A percentile compares a stretch with the other conserved stretches of the same genome.
phyloP scores from a whole-genome alignment of 2,888 invertebrate species.

The Aphodius sticticus region DNA sequence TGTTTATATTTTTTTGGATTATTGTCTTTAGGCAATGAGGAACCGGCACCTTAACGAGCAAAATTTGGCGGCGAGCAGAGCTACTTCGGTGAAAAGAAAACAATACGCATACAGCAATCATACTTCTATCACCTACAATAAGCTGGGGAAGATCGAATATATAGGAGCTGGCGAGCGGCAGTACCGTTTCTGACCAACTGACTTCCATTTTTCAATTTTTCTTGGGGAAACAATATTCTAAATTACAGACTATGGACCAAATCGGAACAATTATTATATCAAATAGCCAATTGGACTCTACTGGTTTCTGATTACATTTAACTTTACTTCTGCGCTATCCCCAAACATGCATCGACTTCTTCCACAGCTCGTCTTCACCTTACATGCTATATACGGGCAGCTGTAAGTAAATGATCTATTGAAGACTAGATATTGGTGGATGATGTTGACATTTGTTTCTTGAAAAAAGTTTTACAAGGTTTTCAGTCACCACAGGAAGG shows the following conservation, averaged over 20 bases:
- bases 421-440: too few relatives aligned
- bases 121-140: constrained; percentile 54
- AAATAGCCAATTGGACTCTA: not conserved
- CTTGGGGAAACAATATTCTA: not conserved
- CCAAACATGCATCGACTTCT: not conserved
- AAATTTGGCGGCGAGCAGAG: constrained; percentile 44
- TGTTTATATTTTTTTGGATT: not conserved
- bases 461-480: too few relatives aligned
- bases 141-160: constrained; percentile 46
- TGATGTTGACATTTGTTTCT: too few relatives aligned
- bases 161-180: constrained; percentile 48
- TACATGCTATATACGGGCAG: too few relatives aligned
- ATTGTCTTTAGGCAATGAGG: constrained; percentile 38
- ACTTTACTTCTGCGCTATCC: constrained; percentile 4
- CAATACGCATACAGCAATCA: constrained; percentile 56
- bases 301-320: not conserved
- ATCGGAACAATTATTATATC: too few relatives aligned
- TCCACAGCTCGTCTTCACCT: not conserved
- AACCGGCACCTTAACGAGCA: constrained; percentile 42
- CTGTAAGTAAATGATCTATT: too few relatives aligned
- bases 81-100: constrained; percentile 48
- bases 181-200: constrained; percentile 13
- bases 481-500: too few relatives aligned
- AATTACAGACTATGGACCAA: not conserved
- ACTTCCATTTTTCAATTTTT: not conserved